Evolutionary conservation across 1,140 invertebrate genomes (phyloP).

Genomic region (Camponotus floridanus): DNA sequence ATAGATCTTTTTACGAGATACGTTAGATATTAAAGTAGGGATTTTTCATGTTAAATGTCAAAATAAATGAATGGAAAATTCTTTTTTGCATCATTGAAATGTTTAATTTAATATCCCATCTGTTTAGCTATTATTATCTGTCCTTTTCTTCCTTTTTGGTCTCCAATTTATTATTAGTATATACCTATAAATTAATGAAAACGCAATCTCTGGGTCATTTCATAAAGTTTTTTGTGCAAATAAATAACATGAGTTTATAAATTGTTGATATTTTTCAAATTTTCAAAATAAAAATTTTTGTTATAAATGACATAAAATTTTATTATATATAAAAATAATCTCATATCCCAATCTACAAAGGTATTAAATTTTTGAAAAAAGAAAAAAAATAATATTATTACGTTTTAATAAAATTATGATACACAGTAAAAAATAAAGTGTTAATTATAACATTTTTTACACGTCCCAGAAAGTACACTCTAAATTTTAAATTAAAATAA

Average conservation of each 20-base stretch:
- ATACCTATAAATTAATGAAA: not conserved
- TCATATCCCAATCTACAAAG: not conserved
- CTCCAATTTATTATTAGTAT: not conserved
- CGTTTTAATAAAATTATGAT: not conserved
- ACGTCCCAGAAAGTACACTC: too few relatives aligned
- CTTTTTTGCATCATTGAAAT: not conserved
- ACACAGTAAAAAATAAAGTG: too few relatives aligned
- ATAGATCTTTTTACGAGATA: conserved; percentile 12
- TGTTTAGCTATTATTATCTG: not conserved
- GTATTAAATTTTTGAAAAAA: not conserved
- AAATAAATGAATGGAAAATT: not conserved
- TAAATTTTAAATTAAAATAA: too few relatives aligned
- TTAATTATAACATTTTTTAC: too few relatives aligned
- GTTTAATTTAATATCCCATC: not conserved
- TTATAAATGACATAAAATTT: not conserved
- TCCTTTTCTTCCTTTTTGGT: not conserved
- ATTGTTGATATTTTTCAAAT: not conserved
- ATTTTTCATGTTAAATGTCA: conserved; percentile 3
- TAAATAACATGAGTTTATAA: too few relatives aligned
- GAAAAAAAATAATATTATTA: not conserved
- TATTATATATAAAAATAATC: conserved; percentile 8
- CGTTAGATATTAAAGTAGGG: not conserved
- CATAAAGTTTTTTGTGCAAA: not conserved
- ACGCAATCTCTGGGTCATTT: too few relatives aligned
- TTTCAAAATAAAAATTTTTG: not conserved